Evolutionary conservation across 2,888 invertebrate species (phyloP), one percentile per base, ranked within the genome.

Genomic region (Halictus quadricinctus): DNA sequence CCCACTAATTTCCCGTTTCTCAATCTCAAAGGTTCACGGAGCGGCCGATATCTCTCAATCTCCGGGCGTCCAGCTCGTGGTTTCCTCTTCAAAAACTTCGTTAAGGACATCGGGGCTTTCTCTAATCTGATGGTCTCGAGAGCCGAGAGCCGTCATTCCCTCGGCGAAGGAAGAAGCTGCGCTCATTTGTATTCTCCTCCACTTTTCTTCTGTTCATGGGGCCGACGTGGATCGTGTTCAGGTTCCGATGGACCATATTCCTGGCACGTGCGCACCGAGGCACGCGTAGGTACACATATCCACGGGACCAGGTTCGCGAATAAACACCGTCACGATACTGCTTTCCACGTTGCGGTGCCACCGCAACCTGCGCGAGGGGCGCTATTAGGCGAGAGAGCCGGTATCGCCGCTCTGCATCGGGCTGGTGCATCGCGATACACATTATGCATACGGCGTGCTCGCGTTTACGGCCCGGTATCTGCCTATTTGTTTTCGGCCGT

Each of bases 311-410:
- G 54, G 75, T 75, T 74, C 29, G 58, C n/a, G 69, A 74, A 69
- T 43, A 79, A 79, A 76, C 70, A 70, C 41, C 43, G 15, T n/a
- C 13, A 46, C 36, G 60, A 72, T 41, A 46, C 58, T 46, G 72
- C 46, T 82, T 82, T 58, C 80, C 74, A 36, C 70, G 80, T 60
- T 41, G 41, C 70, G n/a, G 15, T 46, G n/a, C 25, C 43, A 79
- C 41, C 66, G 48, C 64, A 21, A 79, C 41, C 72, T n/a, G 69
- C 60, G 25, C 36, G 76, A 76, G 41, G 54, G 41, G 21, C 77
- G 77, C 76, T 69, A 50, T 15, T 46, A 25, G 54, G 50, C 54
- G 60, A 29, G 25, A 21, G 46, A 74, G 21, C 58, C 36, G 43
- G 58, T 82, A 21, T 75, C 80, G 25, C 13, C 25, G 64, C 36